phyloP scores from a whole-genome alignment of 2,113 vertebrate genomes.

The Chamaea fasciata region DNA sequence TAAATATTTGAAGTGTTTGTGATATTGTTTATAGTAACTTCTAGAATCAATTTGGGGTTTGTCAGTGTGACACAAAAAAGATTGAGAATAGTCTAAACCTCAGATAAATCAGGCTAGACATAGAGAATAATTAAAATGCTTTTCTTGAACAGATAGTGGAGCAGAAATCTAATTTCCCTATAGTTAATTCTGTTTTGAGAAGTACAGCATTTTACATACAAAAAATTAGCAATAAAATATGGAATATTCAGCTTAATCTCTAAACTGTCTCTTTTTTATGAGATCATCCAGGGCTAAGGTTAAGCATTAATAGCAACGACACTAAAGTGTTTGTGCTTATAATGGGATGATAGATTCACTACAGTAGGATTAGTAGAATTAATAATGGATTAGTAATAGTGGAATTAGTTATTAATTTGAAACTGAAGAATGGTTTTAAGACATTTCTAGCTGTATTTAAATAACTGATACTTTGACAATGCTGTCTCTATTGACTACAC shows the following conservation, averaged over 20 bases:
- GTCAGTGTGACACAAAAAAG: neutral
- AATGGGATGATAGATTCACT: neutral
- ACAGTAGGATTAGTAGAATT: slow-evolving; percentile 8
- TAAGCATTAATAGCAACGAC: neutral
- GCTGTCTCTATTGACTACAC: neutral
- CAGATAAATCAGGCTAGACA: neutral
- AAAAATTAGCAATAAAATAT: neutral
- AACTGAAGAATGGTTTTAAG: neutral
- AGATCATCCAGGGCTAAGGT: neutral
- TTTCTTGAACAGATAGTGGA: neutral
- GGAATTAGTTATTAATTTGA: neutral
- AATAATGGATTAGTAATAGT: neutral
- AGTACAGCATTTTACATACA: neutral
- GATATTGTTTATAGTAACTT: neutral
- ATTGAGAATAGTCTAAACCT: neutral
- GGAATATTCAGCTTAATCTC: neutral
- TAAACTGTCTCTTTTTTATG: neutral
- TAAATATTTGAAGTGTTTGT: neutral
- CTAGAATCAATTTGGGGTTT: neutral
- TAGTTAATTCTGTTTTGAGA: neutral
- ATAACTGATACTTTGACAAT: neutral
- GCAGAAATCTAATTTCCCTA: neutral
- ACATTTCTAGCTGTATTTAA: neutral
- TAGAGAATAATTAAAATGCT: neutral
- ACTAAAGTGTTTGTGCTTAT: neutral